Conservation (phyloP, 2,113 vertebrate species). For the Callorhinus ursinus region DNA sequence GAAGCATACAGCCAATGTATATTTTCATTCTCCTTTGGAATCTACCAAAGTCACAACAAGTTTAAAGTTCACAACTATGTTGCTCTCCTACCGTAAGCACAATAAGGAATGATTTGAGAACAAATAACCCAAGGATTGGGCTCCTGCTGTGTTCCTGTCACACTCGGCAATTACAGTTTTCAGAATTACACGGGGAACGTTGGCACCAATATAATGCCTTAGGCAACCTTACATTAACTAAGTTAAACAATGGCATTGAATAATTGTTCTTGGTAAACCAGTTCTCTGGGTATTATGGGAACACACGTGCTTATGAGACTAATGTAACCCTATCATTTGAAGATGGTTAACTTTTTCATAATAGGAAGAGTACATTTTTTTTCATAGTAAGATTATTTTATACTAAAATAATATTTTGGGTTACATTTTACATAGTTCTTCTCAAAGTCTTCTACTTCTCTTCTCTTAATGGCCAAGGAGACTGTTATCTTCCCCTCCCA, state of each 20-base stretch:
- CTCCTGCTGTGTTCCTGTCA: background rate
- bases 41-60: background rate
- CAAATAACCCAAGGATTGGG: conserved; percentile 14
- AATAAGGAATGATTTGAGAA: conserved; percentile 55
- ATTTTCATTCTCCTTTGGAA: conserved; percentile 11
- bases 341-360: background rate
- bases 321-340: background rate
- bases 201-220: background rate
- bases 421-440: background rate
- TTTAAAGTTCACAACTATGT: background rate
- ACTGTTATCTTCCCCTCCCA: background rate
- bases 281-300: conserved; percentile 11
- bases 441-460: background rate
- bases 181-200: background rate
- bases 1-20: background rate
- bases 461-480: background rate
- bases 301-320: background rate
- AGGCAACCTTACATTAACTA: background rate
- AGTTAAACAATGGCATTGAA: background rate
- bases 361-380: background rate
- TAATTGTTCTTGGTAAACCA: conserved; percentile 31
- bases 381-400: conserved; percentile 7
- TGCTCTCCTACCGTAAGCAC: conserved; percentile 12
- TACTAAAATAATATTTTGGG: conserved; percentile 22
- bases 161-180: background rate